These are phyloP conservation scores for Lasiurus borealis DNA, from an alignment of 2,113 vertebrate genomes.

Conservation along the genomic window DNA sequence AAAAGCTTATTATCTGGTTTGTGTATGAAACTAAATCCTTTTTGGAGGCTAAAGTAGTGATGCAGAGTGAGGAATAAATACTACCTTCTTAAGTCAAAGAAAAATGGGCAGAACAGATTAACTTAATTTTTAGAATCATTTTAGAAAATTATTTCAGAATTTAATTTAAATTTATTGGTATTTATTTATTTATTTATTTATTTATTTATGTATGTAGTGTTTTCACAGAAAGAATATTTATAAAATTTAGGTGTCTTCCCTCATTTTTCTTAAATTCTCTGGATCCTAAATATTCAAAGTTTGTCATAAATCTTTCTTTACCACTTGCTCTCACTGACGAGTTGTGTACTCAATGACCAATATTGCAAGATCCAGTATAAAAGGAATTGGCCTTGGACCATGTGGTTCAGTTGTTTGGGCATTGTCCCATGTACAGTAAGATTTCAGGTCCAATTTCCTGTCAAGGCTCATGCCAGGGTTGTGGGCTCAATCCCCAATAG, in stretches of 20 bases:
- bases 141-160: conserved; percentile 38
- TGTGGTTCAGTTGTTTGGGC: too few relatives aligned
- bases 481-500: too few relatives aligned
- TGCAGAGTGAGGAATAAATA: neutral
- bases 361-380: neutral
- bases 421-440: too few relatives aligned
- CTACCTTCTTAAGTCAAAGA: neutral
- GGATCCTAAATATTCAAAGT: neutral
- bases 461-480: too few relatives aligned
- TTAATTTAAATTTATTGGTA: conserved; percentile 21
- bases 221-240: conserved; percentile 6
- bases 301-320: neutral
- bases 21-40: neutral
- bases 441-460: too few relatives aligned
- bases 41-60: neutral
- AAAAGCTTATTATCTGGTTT: neutral
- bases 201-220: conserved; percentile 28
- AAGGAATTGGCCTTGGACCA: neutral
- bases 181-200: conserved; percentile 33
- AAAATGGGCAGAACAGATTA: neutral
- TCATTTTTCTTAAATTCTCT: neutral
- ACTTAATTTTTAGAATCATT: neutral
- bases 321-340: neutral
- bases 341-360: neutral
- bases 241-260: neutral